A percentile compares a stretch with the other conserved stretches of the same genome.
phyloP scores from a whole-genome alignment of 2,888 invertebrate genomes.

The Bellardia bayeri region DNA sequence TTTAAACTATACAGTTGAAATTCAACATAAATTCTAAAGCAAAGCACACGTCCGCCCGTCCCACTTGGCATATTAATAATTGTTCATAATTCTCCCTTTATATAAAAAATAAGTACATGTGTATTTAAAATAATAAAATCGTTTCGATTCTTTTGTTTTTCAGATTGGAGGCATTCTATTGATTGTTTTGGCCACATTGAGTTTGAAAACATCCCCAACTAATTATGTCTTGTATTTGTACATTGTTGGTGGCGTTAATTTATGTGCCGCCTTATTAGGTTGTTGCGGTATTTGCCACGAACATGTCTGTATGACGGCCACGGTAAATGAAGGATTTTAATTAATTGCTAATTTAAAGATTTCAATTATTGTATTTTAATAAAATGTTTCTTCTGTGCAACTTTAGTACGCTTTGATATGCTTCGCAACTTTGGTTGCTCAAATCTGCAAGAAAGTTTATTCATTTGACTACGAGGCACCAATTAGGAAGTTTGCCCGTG shows the following conservation, averaged over 20 bases:
- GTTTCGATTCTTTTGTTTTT: conserved; percentile 19
- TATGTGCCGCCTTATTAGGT: conserved; percentile 78
- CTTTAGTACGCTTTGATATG: conserved; percentile 89
- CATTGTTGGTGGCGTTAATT: conserved; percentile 77
- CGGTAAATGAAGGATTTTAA: conserved; percentile 75
- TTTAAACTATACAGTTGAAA: no score
- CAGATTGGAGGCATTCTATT: conserved; percentile 78
- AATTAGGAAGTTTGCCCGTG: conserved; percentile 85
- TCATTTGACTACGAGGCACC: conserved; percentile 86
- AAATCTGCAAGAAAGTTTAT: conserved; percentile 88
- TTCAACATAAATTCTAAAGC: not conserved
- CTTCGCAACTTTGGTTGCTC: conserved; percentile 88
- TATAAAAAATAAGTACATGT: no score
- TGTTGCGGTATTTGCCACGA: conserved; percentile 80
- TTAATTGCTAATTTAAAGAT: conserved; percentile 1
- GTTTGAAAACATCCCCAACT: conserved; percentile 75
- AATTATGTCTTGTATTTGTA: conserved; percentile 77
- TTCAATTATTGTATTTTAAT: not conserved
- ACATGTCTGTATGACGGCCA: conserved; percentile 78
- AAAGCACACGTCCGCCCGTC: not conserved
- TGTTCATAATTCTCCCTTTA: not conserved
- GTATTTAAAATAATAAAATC: not conserved
- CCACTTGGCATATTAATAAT: no score
- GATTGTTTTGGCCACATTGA: conserved; percentile 76
- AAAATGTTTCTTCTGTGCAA: not conserved